These are phyloP conservation scores for Drosophila bocqueti DNA, from an alignment of 1,140 invertebrate species.

Conservation along the genomic window DNA sequence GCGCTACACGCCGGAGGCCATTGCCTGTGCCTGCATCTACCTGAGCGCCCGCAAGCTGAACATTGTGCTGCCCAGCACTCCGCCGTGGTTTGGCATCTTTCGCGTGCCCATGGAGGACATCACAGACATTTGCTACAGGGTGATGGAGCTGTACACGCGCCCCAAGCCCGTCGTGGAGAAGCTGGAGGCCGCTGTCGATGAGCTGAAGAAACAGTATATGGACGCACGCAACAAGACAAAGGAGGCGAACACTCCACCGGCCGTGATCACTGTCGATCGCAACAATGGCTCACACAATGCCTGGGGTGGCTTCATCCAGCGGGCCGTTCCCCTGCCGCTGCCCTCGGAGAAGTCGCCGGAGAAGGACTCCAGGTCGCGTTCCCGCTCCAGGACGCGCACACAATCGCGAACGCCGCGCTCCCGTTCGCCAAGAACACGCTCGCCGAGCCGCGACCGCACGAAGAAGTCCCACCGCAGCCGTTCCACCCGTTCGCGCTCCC, in stretches of 20 bases:
- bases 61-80: constrained; percentile 93
- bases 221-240: constrained; percentile 90
- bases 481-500: constrained; percentile 85
- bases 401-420: constrained; percentile 82
- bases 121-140: constrained; percentile 92
- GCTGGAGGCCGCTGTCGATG: constrained; percentile 91
- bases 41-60: constrained; percentile 95
- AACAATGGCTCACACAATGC: constrained; percentile 87
- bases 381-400: constrained; percentile 84
- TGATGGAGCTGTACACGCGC: constrained; percentile 93
- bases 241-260: constrained; percentile 87
- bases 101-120: constrained; percentile 93
- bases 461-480: constrained; percentile 85
- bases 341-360: constrained; percentile 75
- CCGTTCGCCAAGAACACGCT: constrained; percentile 60
- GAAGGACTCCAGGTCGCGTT: constrained; percentile 75
- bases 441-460: constrained; percentile 81
- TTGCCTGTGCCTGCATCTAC: constrained; percentile 99
- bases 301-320: constrained; percentile 88
- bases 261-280: constrained; percentile 85
- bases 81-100: constrained; percentile 95
- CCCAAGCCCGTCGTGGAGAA: constrained; percentile 91
- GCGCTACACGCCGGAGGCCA: constrained; percentile 97
- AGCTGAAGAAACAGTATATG: constrained; percentile 90
- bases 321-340: constrained; percentile 69